phyloP scores from a whole-genome alignment of 2,797 vertebrate species.

The Sebastes hopkinsi region DNA sequence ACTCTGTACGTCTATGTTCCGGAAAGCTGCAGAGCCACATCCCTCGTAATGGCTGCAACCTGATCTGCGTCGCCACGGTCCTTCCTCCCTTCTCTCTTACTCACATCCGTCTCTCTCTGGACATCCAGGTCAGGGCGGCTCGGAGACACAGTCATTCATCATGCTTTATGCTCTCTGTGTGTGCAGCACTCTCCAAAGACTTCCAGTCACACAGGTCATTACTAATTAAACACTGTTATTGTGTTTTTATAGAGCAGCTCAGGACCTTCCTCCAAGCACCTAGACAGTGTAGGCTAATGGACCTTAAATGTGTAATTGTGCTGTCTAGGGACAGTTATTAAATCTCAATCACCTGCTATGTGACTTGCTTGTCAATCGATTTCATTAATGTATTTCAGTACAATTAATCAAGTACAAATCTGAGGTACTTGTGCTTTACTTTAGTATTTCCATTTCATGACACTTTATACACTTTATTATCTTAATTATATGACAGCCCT shows the following conservation, averaged over 20 bases:
- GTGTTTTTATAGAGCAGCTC: conserved; percentile 24
- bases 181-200: background rate
- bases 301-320: background rate
- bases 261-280: background rate
- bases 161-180: background rate
- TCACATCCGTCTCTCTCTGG: background rate
- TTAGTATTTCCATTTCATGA: background rate
- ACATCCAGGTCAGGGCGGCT: conserved; percentile 41
- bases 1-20: background rate
- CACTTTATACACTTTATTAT: background rate
- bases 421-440: background rate
- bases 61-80: conserved; percentile 22
- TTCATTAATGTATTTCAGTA: background rate
- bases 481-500: too few species aligned
- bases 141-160: conserved; percentile 27
- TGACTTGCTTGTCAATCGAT: background rate
- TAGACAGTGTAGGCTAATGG: background rate
- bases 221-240: conserved; percentile 57
- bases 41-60: conserved; percentile 30
- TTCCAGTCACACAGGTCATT: conserved; percentile 40
- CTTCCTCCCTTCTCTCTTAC: conserved; percentile 15
- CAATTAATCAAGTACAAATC: background rate
- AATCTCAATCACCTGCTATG: background rate
- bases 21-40: conserved; percentile 25
- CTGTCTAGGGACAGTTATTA: background rate